These are phyloP conservation scores for Aleiodes alternator DNA, from an alignment of 2,888 invertebrate genomes.

Conservation along the genomic window DNA sequence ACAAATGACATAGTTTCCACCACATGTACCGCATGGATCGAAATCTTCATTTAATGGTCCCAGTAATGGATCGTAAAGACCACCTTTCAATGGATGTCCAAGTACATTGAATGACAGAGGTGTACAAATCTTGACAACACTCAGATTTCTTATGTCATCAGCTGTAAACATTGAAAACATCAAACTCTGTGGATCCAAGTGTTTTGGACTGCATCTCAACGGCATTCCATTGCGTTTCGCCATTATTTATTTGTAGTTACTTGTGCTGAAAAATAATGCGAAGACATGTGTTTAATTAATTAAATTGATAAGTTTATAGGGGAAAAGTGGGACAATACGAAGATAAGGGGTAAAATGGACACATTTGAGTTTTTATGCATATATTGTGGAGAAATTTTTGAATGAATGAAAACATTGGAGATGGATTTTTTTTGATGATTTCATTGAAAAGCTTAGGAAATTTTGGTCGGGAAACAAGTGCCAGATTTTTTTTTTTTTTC, in stretches of 20 bases:
- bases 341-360: too few species aligned
- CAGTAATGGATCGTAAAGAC: slow-evolving; percentile 92
- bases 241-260: neutral
- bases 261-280: neutral
- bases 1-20: slow-evolving; percentile 81
- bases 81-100: slow-evolving; percentile 88
- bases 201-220: slow-evolving; percentile 56
- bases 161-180: slow-evolving; percentile 85
- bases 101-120: slow-evolving; percentile 87
- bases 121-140: slow-evolving; percentile 88
- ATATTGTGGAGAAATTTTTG: too few species aligned
- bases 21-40: slow-evolving; percentile 90
- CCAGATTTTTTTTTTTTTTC: too few species aligned
- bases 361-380: too few species aligned
- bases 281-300: too few species aligned
- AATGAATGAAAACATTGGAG: too few species aligned
- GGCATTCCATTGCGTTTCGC: neutral
- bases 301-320: too few species aligned
- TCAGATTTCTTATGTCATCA: slow-evolving; percentile 86
- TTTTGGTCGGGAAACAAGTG: too few species aligned
- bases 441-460: too few species aligned
- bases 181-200: slow-evolving; percentile 70
- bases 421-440: too few species aligned
- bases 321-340: too few species aligned
- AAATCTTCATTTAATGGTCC: slow-evolving; percentile 81